phyloP scores from a whole-genome alignment of 2,888 invertebrate genomes.

The Acleris literana region DNA sequence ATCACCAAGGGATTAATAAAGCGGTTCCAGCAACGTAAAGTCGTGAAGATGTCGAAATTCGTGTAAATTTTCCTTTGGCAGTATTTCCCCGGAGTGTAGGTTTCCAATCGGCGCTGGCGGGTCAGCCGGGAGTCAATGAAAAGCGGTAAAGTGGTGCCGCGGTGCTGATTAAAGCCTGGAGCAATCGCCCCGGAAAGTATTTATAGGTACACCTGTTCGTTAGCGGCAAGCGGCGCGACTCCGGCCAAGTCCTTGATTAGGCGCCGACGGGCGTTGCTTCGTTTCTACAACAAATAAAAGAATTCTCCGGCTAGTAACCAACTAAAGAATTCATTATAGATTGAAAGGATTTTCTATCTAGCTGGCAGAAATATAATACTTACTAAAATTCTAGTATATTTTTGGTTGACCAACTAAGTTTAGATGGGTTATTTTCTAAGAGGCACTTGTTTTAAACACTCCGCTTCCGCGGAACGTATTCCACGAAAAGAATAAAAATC shows the following conservation, averaged over 20 bases:
- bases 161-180: constrained; percentile 82
- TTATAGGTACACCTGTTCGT: constrained; percentile 84
- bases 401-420: no score
- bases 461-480: not conserved
- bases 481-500: constrained; percentile 35
- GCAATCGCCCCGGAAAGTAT: constrained; percentile 82
- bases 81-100: constrained; percentile 71
- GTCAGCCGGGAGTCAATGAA: constrained; percentile 81
- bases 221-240: constrained; percentile 68
- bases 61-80: constrained; percentile 69
- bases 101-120: constrained; percentile 77
- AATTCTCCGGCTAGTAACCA: constrained; percentile 61
- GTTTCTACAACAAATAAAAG: constrained; percentile 78
- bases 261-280: constrained; percentile 78
- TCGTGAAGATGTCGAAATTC: constrained; percentile 56
- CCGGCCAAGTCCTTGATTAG: constrained; percentile 83
- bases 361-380: not conserved
- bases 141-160: constrained; percentile 80
- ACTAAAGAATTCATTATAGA: constrained; percentile 63
- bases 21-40: constrained; percentile 41
- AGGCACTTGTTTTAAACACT: no score
- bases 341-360: constrained; percentile 39
- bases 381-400: no score
- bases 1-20: constrained; percentile 49
- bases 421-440: no score